These are phyloP conservation scores for Olivierus martensii DNA, from an alignment of 1,140 invertebrate genomes.

Conservation along the genomic window DNA sequence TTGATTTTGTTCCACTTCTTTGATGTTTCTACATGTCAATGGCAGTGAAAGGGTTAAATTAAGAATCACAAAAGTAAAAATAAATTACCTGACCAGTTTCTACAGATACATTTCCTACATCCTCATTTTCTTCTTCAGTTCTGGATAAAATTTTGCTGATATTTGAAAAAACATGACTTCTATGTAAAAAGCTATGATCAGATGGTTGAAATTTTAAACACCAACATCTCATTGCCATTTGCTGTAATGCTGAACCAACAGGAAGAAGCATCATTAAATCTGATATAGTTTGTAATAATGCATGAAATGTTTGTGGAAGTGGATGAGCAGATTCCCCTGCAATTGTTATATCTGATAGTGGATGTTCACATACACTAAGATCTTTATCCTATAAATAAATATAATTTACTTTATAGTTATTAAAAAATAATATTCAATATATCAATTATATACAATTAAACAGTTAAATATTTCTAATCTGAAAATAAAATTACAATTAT, in stretches of 20 bases:
- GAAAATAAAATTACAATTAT: no score
- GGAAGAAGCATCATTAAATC: slow-evolving; percentile 83
- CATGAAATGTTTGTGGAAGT: slow-evolving; percentile 69
- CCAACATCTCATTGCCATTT: slow-evolving; percentile 88
- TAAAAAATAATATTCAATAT: no score
- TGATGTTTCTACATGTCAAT: no score
- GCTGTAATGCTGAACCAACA: slow-evolving; percentile 67
- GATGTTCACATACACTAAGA: slow-evolving; percentile 56
- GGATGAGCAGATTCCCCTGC: slow-evolving; percentile 64
- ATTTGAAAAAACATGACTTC: slow-evolving; percentile 86
- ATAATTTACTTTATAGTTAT: background rate
- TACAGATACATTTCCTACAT: background rate
- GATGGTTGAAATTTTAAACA: slow-evolving; percentile 71
- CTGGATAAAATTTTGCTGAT: slow-evolving; percentile 91
- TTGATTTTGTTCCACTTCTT: no score
- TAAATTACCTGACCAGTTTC: slow-evolving; percentile 2
- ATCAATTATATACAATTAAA: no score
- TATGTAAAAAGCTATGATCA: slow-evolving; percentile 86
- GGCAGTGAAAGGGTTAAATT: background rate
- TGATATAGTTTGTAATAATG: slow-evolving; percentile 76
- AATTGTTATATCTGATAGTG: slow-evolving; percentile 59
- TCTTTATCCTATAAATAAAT: slow-evolving; percentile 19
- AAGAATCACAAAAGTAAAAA: background rate
- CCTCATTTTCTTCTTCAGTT: slow-evolving; percentile 55
- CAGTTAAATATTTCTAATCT: no score